These are phyloP conservation scores for Saccopteryx leptura DNA, from an alignment of 2,113 vertebrate species.

Conservation along the genomic window DNA sequence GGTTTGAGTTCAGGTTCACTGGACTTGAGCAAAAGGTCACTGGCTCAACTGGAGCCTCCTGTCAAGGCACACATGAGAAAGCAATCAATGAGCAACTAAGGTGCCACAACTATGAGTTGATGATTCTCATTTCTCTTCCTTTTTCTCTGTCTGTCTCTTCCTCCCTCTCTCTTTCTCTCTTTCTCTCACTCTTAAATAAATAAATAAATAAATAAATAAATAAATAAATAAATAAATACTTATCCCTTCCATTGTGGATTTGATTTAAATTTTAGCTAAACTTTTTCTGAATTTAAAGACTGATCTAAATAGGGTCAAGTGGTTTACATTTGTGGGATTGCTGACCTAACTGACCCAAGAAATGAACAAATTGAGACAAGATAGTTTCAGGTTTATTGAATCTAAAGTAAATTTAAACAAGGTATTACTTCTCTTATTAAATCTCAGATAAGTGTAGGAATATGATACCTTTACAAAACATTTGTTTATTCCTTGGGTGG, in stretches of 20 bases:
- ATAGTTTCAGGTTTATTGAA: slow-evolving; percentile 29
- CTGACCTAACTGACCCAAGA: neutral
- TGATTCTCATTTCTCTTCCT: too few species aligned
- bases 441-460: slow-evolving; percentile 24
- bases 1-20: too few species aligned
- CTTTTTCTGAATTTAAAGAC: slow-evolving; percentile 66
- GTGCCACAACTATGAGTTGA: too few species aligned
- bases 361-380: slow-evolving; percentile 26
- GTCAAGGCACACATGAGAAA: too few species aligned
- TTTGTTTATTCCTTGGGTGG: neutral
- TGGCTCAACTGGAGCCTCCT: too few species aligned
- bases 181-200: too few species aligned
- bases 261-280: slow-evolving; percentile 76
- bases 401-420: slow-evolving; percentile 56
- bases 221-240: slow-evolving; percentile 64
- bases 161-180: too few species aligned
- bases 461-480: neutral
- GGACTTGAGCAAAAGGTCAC: too few species aligned
- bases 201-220: too few species aligned
- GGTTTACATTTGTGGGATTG: neutral
- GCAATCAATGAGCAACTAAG: too few species aligned
- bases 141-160: too few species aligned
- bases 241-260: slow-evolving; percentile 58
- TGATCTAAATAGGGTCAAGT: slow-evolving; percentile 21
- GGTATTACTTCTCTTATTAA: slow-evolving; percentile 42